Evolutionary conservation across 1,140 invertebrate genomes (phyloP).

Genomic region (Subanguina moxae): DNA sequence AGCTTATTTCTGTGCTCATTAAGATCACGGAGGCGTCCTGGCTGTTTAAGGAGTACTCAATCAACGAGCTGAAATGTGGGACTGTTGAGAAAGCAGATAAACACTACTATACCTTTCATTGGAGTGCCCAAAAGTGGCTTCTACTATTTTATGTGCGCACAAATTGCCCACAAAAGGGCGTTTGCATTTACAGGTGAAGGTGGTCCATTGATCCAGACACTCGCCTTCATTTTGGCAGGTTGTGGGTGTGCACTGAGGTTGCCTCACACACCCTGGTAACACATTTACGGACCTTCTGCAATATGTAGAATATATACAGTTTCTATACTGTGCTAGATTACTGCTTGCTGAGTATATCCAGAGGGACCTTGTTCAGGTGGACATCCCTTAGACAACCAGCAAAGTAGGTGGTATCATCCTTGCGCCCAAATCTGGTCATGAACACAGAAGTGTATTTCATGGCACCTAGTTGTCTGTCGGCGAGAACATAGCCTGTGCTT

Average conservation of each 20-base stretch:
- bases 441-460: slow-evolving; percentile 16
- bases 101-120: too few relatives aligned
- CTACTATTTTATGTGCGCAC: slow-evolving; percentile 81
- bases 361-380: slow-evolving; percentile 9
- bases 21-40: slow-evolving; percentile 7
- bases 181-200: slow-evolving; percentile 78
- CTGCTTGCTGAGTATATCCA: slow-evolving; percentile 8
- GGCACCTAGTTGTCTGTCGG: neutral
- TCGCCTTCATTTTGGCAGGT: slow-evolving; percentile 74
- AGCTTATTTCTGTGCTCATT: slow-evolving; percentile 20
- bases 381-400: slow-evolving; percentile 28
- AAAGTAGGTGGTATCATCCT: slow-evolving; percentile 8
- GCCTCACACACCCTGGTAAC: slow-evolving; percentile 17
- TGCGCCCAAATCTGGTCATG: slow-evolving; percentile 20
- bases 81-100: neutral
- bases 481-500: neutral
- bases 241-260: slow-evolving; percentile 17
- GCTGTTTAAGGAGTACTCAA: slow-evolving; percentile 12
- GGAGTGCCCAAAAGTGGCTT: slow-evolving; percentile 74
- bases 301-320: slow-evolving; percentile 11
- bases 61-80: neutral
- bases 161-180: slow-evolving; percentile 78
- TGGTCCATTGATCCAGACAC: slow-evolving; percentile 82
- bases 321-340: slow-evolving; percentile 1
- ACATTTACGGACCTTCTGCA: slow-evolving; percentile 20